Evolutionary conservation across 1,140 invertebrate genomes (phyloP).

Genomic region (Bombus pascuorum): DNA sequence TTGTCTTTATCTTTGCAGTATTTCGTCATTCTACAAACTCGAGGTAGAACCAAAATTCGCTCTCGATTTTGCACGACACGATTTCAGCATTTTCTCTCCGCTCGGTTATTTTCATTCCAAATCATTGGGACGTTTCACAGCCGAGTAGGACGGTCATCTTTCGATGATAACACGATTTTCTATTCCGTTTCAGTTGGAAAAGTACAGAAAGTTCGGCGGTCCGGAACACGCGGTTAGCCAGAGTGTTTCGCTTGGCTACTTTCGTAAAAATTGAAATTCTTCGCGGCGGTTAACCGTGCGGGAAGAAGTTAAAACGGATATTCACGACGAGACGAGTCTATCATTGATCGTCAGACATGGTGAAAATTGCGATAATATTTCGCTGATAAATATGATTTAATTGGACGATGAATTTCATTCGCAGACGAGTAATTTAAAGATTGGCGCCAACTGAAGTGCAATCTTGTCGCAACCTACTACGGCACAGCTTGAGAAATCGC

Average conservation of each 20-base stretch:
- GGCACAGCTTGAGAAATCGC: too few species aligned
- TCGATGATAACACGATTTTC: background rate
- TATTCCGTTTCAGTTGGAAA: slow-evolving; percentile 3
- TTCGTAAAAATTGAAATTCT: slow-evolving; percentile 6
- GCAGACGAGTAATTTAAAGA: too few species aligned
- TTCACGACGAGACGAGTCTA: background rate
- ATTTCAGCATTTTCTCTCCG: background rate
- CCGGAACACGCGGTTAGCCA: background rate
- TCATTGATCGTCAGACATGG: too few species aligned
- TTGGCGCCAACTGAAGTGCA: too few species aligned
- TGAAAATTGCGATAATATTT: background rate
- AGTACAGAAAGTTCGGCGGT: background rate
- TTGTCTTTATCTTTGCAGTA: too few species aligned
- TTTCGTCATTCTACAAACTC: background rate
- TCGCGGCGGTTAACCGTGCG: background rate
- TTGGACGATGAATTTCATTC: too few species aligned
- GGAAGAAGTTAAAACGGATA: background rate
- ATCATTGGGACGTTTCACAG: slow-evolving; percentile 7
- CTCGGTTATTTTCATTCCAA: slow-evolving; percentile 14
- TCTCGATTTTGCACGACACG: slow-evolving; percentile 6
- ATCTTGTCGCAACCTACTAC: too few species aligned
- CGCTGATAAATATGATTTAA: background rate
- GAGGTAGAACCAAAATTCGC: background rate
- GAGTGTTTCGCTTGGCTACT: background rate
- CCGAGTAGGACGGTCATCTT: background rate